These are phyloP conservation scores for Scatophagus argus DNA, from an alignment of 2,113 vertebrate genomes.

Conservation along the genomic window DNA sequence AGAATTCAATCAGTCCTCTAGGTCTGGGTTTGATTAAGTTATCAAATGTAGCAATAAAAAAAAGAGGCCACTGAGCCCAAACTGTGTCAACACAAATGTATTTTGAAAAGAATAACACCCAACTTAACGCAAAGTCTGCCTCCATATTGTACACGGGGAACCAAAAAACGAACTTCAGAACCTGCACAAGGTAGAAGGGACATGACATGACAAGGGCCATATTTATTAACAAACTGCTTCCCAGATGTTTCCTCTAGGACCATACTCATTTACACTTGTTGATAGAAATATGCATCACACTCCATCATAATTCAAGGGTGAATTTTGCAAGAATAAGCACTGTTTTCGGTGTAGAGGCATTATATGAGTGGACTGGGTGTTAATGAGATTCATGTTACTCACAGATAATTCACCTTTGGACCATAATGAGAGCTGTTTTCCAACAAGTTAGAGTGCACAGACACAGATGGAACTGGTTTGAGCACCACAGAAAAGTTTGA, in stretches of 20 bases:
- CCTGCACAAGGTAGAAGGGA: constrained; percentile 20
- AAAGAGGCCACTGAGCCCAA: constrained; percentile 9
- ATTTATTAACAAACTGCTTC: constrained; percentile 61
- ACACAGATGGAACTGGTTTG: constrained; percentile 66
- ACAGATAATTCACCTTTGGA: constrained; percentile 58
- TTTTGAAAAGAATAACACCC: constrained; percentile 48
- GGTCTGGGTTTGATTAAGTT: constrained; percentile 30
- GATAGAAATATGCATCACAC: constrained; percentile 43
- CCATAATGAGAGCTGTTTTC: background rate
- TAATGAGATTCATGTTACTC: constrained; percentile 65
- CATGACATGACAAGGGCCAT: constrained; percentile 37
- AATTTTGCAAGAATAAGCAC: constrained; percentile 27
- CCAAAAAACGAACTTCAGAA: constrained; percentile 32
- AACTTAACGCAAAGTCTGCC: constrained; percentile 9
- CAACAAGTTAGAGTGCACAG: constrained; percentile 15
- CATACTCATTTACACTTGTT: constrained; percentile 66
- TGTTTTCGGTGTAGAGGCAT: constrained; percentile 29
- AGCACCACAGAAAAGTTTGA: constrained; percentile 50
- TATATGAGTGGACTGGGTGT: constrained; percentile 42
- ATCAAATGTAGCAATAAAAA: constrained; percentile 33
- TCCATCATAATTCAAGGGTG: constrained; percentile 26
- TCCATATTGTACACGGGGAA: background rate
- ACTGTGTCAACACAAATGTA: constrained; percentile 35
- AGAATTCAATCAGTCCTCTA: constrained; percentile 7
- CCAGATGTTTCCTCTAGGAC: constrained; percentile 61